These are phyloP conservation scores for Acanthurus tractus DNA, from an alignment of 2,797 vertebrate species.

Conservation along the genomic window DNA sequence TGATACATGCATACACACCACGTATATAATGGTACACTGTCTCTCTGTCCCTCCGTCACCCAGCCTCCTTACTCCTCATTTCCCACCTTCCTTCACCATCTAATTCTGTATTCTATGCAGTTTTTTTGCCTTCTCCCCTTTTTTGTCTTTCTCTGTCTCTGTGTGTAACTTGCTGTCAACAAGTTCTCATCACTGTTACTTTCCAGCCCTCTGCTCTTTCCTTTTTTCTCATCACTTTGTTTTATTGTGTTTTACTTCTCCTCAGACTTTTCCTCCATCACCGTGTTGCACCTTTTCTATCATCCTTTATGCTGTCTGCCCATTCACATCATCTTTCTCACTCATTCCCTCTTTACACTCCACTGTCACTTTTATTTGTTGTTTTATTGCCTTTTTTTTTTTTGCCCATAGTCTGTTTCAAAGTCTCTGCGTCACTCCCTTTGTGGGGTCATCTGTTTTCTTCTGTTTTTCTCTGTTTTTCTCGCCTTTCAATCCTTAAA, in stretches of 20 bases:
- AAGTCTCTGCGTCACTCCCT: slow-evolving; percentile 29
- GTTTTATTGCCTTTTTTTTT: slow-evolving; percentile 30
- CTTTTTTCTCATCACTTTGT: slow-evolving; percentile 28
- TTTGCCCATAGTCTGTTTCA: slow-evolving; percentile 29
- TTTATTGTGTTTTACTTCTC: slow-evolving; percentile 23
- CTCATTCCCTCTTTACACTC: slow-evolving; percentile 24
- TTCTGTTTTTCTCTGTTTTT: slow-evolving; percentile 15
- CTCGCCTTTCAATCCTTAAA: slow-evolving; percentile 16
- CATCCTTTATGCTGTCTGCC: slow-evolving; percentile 12
- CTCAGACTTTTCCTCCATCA: slow-evolving; percentile 10
- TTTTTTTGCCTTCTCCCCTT: slow-evolving; percentile 24
- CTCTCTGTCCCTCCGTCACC: neutral
- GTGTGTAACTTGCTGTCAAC: slow-evolving; percentile 46
- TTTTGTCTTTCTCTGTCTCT: slow-evolving; percentile 32
- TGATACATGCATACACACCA: neutral
- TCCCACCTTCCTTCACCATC: slow-evolving; percentile 17
- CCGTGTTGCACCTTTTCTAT: slow-evolving; percentile 37
- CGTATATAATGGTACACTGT: neutral
- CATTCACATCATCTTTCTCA: slow-evolving; percentile 21
- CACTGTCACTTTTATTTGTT: slow-evolving; percentile 40
- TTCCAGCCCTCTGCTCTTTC: slow-evolving; percentile 19
- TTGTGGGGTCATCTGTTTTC: slow-evolving; percentile 25
- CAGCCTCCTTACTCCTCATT: slow-evolving; percentile 18
- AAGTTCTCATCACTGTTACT: slow-evolving; percentile 35
- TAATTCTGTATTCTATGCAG: slow-evolving; percentile 37